Base-by-base conservation (phyloP, 1,140 invertebrate species). In the Rhagoletis pomonella region DNA sequence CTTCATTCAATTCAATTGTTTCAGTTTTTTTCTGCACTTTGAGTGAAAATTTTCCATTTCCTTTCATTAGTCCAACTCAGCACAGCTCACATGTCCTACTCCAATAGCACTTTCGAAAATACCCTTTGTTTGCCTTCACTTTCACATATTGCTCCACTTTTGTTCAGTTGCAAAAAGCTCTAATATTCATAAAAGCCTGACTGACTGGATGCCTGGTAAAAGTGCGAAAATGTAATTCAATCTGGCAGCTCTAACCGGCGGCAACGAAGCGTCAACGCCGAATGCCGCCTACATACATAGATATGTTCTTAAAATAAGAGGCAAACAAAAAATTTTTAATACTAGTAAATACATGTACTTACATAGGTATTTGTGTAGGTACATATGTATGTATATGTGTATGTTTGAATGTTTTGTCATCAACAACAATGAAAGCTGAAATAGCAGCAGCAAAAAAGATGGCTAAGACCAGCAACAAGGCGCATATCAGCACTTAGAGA, bases 261-360 rank as follows among this genome's bases (percentile, higher is more conserved):
- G 73, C 73, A 55, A 81, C 73, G n/a, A 55, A 55, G 73, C 73
- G 67, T 73, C 42, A 73, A 81, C 73, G 5, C n/a, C 47, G 73
- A 3, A 6, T 81, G 44, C 73, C 47, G 10, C 42, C 14, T 73
- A 17, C 12, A 55, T 55, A 10, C 50, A 55, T 55, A 55, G 5
- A 55, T 55, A 55, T 3, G 10, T 7, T 1, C 50, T 55, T 29
- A 2, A 77, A 17, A n/a, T n/a, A 73, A 73, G 47, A 73, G 14
- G 10, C 3, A 14, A n/a, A 42, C 73, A 81, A 19, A 42, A 55
- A 81, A 3, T 17, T 1, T 62, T 0, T 62, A 62, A 62, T 62
- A 55, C 50, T 55, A 55, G 50, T 10, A 17, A 73, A n/a, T n/a
- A 9, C n/a, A 64, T 64, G n/a, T 64, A 4, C 62, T 4, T 64